Conservation (phyloP, 2,888 invertebrate genomes). For the Frankliniella fusca region DNA sequence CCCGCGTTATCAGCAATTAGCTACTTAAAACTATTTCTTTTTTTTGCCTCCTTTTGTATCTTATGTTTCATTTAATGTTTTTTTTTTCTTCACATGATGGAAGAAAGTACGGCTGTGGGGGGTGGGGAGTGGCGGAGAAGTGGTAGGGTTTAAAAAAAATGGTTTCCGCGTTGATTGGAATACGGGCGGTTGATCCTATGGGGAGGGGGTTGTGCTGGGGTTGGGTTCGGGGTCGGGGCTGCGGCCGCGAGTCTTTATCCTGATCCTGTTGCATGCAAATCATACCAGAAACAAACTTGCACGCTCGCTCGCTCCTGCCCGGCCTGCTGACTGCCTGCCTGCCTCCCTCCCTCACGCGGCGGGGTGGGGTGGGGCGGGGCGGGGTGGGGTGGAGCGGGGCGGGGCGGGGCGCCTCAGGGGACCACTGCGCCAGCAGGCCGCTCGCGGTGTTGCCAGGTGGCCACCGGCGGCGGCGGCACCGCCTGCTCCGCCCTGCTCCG, state of each 20-base stretch:
- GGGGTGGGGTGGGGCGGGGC: too few relatives aligned
- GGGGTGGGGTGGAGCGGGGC: too few relatives aligned
- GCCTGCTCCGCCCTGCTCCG: too few relatives aligned
- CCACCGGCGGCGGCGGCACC: too few relatives aligned
- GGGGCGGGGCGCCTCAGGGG: too few relatives aligned
- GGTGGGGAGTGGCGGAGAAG: background rate
- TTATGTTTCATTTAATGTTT: background rate
- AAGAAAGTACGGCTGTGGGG: background rate
- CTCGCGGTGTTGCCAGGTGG: too few relatives aligned
- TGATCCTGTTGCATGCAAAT: constrained; percentile 26
- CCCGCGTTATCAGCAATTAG: background rate
- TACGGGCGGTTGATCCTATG: background rate
- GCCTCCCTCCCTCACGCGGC: background rate
- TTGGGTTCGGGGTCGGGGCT: background rate
- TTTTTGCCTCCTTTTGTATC: background rate
- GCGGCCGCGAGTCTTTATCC: background rate
- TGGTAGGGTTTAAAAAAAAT: background rate
- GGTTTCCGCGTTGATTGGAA: background rate
- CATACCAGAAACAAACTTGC: constrained; percentile 20
- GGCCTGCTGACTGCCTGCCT: background rate
- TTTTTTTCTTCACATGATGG: too few relatives aligned
- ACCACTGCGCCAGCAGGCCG: too few relatives aligned
- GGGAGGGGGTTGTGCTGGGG: background rate
- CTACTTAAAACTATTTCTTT: background rate
- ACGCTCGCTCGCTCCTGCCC: background rate